phyloP scores from a whole-genome alignment of 2,888 invertebrate species.

The Drosophila melanosoma region DNA sequence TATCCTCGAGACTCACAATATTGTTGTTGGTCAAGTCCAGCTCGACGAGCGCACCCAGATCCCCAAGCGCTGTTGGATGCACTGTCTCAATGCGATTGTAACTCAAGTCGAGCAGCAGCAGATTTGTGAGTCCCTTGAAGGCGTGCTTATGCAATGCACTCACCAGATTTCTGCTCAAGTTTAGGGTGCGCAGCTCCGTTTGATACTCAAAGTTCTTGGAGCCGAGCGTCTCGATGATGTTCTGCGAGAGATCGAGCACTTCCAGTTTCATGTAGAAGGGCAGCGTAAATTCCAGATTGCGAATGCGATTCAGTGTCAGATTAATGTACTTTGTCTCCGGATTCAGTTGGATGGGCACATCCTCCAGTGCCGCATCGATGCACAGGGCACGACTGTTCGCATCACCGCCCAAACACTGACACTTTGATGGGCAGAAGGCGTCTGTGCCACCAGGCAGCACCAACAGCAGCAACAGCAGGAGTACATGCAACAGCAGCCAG shows the following conservation, averaged over 20 bases:
- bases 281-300: slow-evolving; percentile 91
- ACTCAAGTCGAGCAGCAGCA: slow-evolving; percentile 90
- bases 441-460: slow-evolving; percentile 42
- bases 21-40: slow-evolving; percentile 92
- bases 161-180: slow-evolving; percentile 91
- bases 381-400: slow-evolving; percentile 91
- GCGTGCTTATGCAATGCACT: slow-evolving; percentile 90
- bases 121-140: slow-evolving; percentile 89
- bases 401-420: slow-evolving; percentile 90
- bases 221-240: slow-evolving; percentile 92
- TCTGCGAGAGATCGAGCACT: slow-evolving; percentile 92
- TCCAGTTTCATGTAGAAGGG: slow-evolving; percentile 92
- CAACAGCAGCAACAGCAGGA: slow-evolving; percentile 74
- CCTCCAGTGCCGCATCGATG: slow-evolving; percentile 91
- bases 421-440: slow-evolving; percentile 91
- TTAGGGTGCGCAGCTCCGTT: slow-evolving; percentile 89
- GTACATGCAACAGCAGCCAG: slow-evolving; percentile 37
- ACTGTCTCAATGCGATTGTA: slow-evolving; percentile 91
- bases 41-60: slow-evolving; percentile 90
- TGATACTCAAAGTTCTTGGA: slow-evolving; percentile 93
- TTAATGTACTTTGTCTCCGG: slow-evolving; percentile 94
- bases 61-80: slow-evolving; percentile 91
- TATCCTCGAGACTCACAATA: slow-evolving; percentile 90
- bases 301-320: slow-evolving; percentile 93
- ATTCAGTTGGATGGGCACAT: slow-evolving; percentile 95